Evolutionary conservation across 2,113 vertebrate species (phyloP).

Genomic region (Podiceps cristatus): DNA sequence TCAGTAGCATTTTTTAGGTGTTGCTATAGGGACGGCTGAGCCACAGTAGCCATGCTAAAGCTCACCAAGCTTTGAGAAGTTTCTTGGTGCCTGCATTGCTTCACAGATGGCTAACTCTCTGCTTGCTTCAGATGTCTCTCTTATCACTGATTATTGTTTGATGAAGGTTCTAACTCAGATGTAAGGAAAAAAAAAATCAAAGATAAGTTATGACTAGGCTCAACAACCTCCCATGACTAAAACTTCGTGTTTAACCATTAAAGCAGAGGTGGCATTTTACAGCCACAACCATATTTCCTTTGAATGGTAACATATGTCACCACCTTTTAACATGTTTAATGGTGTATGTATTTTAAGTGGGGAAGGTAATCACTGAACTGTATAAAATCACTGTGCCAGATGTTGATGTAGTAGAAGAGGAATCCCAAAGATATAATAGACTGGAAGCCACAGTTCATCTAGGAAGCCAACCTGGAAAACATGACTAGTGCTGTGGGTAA

Average conservation of each 20-base stretch:
- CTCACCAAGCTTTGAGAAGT: neutral
- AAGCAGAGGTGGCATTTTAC: neutral
- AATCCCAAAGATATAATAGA: constrained; percentile 19
- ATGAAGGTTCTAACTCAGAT: neutral
- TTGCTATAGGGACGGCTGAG: neutral
- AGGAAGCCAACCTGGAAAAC: constrained; percentile 49
- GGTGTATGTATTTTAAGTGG: neutral
- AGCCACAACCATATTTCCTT: neutral
- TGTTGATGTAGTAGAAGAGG: constrained; percentile 18
- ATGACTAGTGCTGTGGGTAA: constrained; percentile 14
- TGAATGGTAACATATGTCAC: neutral
- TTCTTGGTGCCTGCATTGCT: neutral
- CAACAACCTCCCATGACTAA: neutral
- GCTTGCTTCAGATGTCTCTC: neutral
- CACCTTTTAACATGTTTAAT: neutral
- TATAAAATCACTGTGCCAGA: neutral
- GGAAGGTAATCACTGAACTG: neutral
- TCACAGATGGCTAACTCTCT: neutral
- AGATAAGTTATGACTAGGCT: neutral
- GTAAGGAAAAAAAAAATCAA: neutral
- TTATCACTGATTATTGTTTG: neutral
- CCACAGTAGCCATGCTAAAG: neutral
- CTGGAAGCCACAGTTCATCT: constrained; percentile 6
- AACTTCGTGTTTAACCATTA: neutral
- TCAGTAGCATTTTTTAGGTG: neutral